Evolutionary conservation across 2,888 invertebrate genomes (phyloP).

Genomic region (Allolobophora icterica): DNA sequence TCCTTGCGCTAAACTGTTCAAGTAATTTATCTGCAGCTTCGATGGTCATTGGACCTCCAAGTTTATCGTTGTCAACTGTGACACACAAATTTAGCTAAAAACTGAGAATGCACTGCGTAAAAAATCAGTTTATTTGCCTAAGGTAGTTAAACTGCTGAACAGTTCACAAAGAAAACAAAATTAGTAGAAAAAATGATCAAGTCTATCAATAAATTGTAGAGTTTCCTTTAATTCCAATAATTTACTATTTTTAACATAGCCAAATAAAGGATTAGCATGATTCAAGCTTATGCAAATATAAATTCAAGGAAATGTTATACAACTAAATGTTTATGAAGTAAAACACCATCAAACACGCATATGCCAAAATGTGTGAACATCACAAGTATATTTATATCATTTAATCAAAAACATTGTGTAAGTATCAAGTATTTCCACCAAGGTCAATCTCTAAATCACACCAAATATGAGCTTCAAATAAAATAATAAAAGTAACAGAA

Average conservation of each 20-base stretch:
- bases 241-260: neutral
- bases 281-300: neutral
- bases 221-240: neutral
- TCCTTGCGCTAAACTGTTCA: neutral
- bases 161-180: no score
- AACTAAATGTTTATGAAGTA: neutral
- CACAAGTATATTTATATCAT: neutral
- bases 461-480: neutral
- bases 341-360: neutral
- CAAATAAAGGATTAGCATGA: neutral
- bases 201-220: neutral
- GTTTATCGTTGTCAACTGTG: constrained; percentile 26
- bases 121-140: constrained; percentile 17
- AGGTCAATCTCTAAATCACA: neutral
- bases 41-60: constrained; percentile 13
- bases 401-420: neutral
- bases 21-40: neutral
- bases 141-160: no score
- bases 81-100: neutral
- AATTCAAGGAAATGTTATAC: neutral
- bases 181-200: neutral
- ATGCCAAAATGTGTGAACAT: neutral
- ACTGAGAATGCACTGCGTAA: neutral
- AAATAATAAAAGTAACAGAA: neutral
- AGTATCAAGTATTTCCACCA: neutral